Percentiles rank a stretch among this genome's conserved stretches.
phyloP scores from a whole-genome alignment of 1,140 invertebrate genomes.

The Drusus annulatus region DNA sequence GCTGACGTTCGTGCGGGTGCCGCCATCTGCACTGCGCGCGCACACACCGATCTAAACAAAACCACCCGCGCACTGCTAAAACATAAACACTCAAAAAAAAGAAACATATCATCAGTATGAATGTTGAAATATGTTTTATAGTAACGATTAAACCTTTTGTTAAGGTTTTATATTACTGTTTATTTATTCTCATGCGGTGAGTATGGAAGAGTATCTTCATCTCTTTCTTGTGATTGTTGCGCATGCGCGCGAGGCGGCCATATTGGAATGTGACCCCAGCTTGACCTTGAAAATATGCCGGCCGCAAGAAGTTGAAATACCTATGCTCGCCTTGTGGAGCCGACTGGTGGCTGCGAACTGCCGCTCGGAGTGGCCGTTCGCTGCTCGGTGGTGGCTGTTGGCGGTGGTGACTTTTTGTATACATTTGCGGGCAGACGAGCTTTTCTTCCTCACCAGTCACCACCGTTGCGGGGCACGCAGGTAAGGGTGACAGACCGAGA shows the following conservation, averaged over 20 bases:
- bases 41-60: background rate
- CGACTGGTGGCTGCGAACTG: background rate
- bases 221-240: conserved; percentile 16
- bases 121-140: background rate
- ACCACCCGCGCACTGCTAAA: background rate
- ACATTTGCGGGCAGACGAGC: conserved; percentile 3
- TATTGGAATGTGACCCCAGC: conserved; percentile 54
- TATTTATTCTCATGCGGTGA: background rate
- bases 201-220: background rate
- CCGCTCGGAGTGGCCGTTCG: background rate
- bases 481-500: too few relatives aligned
- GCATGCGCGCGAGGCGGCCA: conserved; percentile 46
- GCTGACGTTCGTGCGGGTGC: conserved; percentile 9
- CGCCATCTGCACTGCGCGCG: conserved; percentile 37
- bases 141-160: background rate
- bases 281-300: conserved; percentile 55
- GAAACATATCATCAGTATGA: background rate
- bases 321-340: conserved; percentile 30
- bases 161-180: background rate
- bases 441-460: background rate
- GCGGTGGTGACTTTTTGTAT: conserved; percentile 16
- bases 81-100: background rate
- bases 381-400: background rate
- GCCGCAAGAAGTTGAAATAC: conserved; percentile 38
- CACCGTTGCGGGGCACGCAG: background rate